Evolutionary conservation across 64 coral and sea anemone genomes (phyloP), one percentile per base, ranked within the genome.

Genomic region (Trachythela sp.): DNA sequence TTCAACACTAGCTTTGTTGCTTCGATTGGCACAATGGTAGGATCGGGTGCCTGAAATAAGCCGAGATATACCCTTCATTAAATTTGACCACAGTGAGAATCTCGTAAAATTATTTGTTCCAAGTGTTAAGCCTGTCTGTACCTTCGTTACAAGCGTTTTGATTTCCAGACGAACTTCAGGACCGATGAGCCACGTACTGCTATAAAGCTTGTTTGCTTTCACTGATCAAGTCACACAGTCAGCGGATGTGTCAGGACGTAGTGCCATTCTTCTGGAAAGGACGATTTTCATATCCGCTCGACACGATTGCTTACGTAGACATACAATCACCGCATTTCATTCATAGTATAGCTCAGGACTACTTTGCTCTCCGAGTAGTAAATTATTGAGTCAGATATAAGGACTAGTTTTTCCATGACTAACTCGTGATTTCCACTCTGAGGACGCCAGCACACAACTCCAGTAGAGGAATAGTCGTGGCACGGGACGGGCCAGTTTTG

Each of bases 281-380:
- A n/a, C n/a, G n/a, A n/a, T n/a, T n/a, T n/a, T n/a, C n/a, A n/a
- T 30, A 91, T 91, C n/a, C 52, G n/a, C 27, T 91, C 33, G 33
- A 85, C 89, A 8, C 42, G 85, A 18, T 91, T 89, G 40, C 59
- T 88, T 34, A 94, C 93, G 22, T 91, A 94, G 1, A 89, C 89
- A 35, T 94, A 91, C 42, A 91, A 94, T 32, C 88, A 52, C 2
- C 84, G 84, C 38, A 29, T 68, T 26, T 94, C 88, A 56, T 94
- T 94, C 10, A 42, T 27, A 36, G 90, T 91, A 37, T 94, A 91
- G 14, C 92, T 88, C n/a, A n/a, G 72, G 8, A 94, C 77, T 2
- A 91, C n/a, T n/a, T n/a, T n/a, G 75, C 89, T 91, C 39, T 94
- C 89, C 8, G 89, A 84, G 70, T 90, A 90, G 68, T 90, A 94